Conservation (phyloP, 2,113 vertebrate species). For the Chionomys nivalis region DNA sequence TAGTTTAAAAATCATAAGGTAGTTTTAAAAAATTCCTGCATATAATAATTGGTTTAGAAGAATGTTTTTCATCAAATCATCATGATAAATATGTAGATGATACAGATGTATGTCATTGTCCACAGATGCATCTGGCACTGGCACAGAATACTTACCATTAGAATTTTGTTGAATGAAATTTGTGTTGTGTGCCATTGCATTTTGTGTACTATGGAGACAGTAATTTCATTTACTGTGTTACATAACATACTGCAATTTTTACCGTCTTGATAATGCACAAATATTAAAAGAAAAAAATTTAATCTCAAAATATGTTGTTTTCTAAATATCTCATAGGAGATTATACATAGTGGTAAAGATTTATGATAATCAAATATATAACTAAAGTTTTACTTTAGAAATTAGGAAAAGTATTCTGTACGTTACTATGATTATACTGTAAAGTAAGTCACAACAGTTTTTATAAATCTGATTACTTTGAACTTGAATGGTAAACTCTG, state of each 20-base stretch:
- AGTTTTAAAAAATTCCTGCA: background rate
- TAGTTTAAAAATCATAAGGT: background rate
- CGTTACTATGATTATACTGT: conserved; percentile 8
- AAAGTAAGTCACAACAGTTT: background rate
- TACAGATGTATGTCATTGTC: background rate
- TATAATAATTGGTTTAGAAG: background rate
- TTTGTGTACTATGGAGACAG: background rate
- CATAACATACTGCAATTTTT: background rate
- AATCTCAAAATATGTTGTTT: background rate
- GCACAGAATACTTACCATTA: background rate
- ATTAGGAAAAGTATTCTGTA: background rate
- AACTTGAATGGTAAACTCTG: conserved; percentile 10
- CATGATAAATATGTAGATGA: background rate
- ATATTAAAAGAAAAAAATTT: background rate
- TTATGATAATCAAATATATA: background rate
- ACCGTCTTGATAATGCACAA: background rate
- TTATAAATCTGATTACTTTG: background rate
- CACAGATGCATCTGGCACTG: background rate
- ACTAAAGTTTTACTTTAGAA: conserved; percentile 10
- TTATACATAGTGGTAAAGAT: background rate
- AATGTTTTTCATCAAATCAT: background rate
- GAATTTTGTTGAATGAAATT: conserved; percentile 24
- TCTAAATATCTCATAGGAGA: background rate
- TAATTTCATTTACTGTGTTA: background rate
- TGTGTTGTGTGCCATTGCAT: background rate